phyloP scores from a whole-genome alignment of 2,888 invertebrate species.

The Rhagonycha lutea region DNA sequence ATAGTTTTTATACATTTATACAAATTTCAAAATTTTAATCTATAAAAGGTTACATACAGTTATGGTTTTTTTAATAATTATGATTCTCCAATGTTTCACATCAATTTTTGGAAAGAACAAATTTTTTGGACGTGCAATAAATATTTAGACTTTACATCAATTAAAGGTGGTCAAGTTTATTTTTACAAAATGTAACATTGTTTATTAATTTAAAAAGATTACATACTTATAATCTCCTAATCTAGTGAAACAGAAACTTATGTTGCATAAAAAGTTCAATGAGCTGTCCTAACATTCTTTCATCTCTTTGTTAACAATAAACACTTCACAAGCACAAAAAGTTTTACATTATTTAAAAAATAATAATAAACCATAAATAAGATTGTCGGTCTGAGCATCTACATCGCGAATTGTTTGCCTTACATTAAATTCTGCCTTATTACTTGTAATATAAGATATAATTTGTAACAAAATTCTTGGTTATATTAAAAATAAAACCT shows the following conservation, averaged over 20 bases:
- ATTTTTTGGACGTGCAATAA: neutral
- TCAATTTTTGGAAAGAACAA: neutral
- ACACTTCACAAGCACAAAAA: neutral
- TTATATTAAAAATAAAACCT: slow-evolving; percentile 5
- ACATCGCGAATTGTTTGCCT: neutral
- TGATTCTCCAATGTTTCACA: neutral
- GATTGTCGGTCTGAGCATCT: neutral
- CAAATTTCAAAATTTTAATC: slow-evolving; percentile 4
- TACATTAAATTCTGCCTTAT: neutral
- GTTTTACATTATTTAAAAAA: neutral
- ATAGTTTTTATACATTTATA: slow-evolving; percentile 13
- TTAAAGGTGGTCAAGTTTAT: neutral
- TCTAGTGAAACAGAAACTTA: neutral
- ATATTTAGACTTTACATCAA: neutral
- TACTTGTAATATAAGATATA: neutral
- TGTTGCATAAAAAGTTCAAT: neutral
- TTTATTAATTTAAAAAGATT: neutral
- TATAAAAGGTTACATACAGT: neutral
- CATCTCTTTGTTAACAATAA: neutral
- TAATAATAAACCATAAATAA: neutral
- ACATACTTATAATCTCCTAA: neutral
- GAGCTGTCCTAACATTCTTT: neutral
- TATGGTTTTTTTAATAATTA: neutral
- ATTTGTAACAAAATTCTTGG: slow-evolving; percentile 2
- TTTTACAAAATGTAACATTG: neutral